These are phyloP conservation scores for Valencia hispanica DNA, from an alignment of 2,797 vertebrate genomes.

Conservation along the genomic window DNA sequence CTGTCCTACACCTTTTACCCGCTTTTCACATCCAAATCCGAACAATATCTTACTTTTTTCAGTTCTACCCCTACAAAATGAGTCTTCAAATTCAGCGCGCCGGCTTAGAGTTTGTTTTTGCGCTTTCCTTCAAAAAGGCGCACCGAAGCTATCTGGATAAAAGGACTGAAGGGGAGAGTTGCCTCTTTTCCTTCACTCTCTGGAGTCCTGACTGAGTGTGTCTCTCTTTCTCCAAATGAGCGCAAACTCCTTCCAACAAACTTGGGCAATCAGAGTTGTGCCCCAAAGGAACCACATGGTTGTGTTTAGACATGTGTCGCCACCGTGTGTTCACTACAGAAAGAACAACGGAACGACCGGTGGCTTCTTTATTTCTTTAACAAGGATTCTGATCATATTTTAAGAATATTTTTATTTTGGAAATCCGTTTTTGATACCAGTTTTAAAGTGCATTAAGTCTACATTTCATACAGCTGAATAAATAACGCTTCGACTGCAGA, in stretches of 20 bases:
- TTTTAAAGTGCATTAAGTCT: not conserved
- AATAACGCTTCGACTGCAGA: not conserved
- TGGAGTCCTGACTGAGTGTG: conserved; percentile 39
- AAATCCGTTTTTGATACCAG: not conserved
- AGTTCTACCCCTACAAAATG: conserved; percentile 6
- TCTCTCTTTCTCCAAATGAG: conserved; percentile 57
- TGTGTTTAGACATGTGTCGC: conserved; percentile 67
- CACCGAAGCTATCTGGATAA: conserved; percentile 15
- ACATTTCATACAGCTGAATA: not conserved
- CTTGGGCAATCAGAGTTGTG: conserved; percentile 37
- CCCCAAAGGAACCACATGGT: conserved; percentile 69
- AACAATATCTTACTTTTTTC: conserved; percentile 37
- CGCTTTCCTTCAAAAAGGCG: conserved; percentile 4
- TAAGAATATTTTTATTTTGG: not conserved
- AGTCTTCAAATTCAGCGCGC: conserved; percentile 4
- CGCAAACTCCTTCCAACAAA: conserved; percentile 54
- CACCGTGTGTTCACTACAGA: conserved; percentile 64
- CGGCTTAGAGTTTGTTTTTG: conserved; percentile 1
- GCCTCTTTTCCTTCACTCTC: conserved; percentile 44
- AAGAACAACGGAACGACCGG: conserved; percentile 8
- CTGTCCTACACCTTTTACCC: conserved; percentile 42
- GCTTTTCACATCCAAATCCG: conserved; percentile 77
- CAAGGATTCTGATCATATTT: not conserved
- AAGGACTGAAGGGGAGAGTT: conserved; percentile 12
- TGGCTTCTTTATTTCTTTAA: not conserved